These are phyloP conservation scores for Hemithea aestivaria DNA, from an alignment of 2,888 invertebrate species.

Conservation along the genomic window DNA sequence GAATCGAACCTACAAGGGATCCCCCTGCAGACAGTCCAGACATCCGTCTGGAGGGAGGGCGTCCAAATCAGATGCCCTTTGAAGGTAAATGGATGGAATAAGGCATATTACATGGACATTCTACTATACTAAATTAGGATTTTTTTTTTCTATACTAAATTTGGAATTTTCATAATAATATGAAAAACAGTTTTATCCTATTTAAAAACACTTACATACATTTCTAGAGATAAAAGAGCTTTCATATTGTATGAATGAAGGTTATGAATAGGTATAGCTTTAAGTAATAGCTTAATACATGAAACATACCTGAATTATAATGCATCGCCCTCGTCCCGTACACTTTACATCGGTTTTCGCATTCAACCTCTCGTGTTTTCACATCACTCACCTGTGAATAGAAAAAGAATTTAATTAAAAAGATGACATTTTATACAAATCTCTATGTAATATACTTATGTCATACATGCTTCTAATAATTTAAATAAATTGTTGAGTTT, in stretches of 20 bases:
- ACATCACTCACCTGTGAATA: constrained; percentile 43
- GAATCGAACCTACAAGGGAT: constrained; percentile 51
- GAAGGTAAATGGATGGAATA: constrained; percentile 34
- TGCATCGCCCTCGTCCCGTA: constrained; percentile 51
- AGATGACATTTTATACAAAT: no score
- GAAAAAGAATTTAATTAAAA: constrained; percentile 15
- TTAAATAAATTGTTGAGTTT: no score
- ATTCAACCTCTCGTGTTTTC: constrained; percentile 18
- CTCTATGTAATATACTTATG: no score
- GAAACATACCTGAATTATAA: constrained; percentile 65
- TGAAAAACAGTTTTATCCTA: neutral
- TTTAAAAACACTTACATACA: no score
- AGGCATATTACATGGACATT: constrained; percentile 50
- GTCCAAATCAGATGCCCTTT: constrained; percentile 41
- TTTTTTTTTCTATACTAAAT: no score
- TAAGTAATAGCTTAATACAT: no score
- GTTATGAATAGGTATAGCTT: no score
- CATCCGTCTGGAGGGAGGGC: constrained; percentile 21
- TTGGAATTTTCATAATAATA: no score
- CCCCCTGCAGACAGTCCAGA: constrained; percentile 30
- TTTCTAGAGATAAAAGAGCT: no score
- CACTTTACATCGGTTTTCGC: constrained; percentile 29
- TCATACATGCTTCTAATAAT: no score
- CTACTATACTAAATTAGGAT: no score
- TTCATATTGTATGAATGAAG: no score